phyloP scores from a whole-genome alignment of 2,797 vertebrate species.

The Myotis findleyi region DNA sequence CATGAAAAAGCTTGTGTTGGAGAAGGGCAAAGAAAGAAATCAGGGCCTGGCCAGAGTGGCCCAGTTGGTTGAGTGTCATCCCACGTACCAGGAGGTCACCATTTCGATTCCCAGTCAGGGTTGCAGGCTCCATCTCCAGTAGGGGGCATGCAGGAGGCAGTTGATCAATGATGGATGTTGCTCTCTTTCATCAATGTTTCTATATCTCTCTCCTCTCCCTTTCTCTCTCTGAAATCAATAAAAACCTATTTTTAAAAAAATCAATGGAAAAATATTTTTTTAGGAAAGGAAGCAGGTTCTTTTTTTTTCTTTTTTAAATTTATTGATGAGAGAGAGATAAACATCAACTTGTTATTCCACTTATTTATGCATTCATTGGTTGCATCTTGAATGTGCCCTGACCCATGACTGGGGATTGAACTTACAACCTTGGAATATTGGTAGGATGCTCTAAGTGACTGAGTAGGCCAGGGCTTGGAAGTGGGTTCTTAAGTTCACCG shows the following conservation, averaged over 20 bases:
- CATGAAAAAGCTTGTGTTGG: too few relatives aligned
- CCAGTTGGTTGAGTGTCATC: background rate
- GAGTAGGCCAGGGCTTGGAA: background rate
- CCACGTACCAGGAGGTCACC: background rate
- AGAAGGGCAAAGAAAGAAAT: background rate
- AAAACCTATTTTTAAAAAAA: too few relatives aligned
- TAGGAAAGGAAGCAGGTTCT: background rate
- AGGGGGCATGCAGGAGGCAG: background rate
- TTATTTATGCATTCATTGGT: background rate
- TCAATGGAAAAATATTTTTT: too few relatives aligned
- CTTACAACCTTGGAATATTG: background rate
- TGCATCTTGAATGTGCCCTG: background rate
- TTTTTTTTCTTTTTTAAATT: background rate
- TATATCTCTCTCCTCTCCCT: background rate
- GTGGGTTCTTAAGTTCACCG: background rate
- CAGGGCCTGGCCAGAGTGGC: background rate
- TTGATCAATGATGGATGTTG: background rate
- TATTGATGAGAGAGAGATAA: background rate
- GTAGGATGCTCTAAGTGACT: background rate
- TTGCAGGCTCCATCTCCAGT: background rate
- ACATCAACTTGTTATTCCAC: background rate
- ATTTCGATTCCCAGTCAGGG: background rate
- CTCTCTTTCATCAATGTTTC: background rate
- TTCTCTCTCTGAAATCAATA: background rate
- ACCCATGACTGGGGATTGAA: background rate